These are phyloP conservation scores for Myotis daubentonii DNA, from an alignment of 2,797 vertebrate species.

Conservation along the genomic window DNA sequence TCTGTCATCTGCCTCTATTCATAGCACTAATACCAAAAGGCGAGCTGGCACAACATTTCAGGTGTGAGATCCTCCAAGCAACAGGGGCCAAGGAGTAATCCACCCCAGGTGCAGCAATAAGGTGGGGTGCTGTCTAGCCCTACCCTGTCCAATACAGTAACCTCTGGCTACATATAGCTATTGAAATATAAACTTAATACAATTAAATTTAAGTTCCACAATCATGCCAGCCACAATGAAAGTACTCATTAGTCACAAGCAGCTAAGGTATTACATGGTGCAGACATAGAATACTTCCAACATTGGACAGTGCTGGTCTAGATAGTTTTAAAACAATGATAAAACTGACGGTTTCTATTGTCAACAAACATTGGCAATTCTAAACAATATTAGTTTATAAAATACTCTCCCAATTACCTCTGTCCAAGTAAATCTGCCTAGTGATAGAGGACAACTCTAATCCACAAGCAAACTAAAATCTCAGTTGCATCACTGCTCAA, in stretches of 20 bases:
- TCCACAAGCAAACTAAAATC: neutral
- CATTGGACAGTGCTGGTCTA: neutral
- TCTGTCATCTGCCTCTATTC: neutral
- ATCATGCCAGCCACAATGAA: neutral
- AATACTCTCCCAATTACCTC: neutral
- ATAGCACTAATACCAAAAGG: neutral
- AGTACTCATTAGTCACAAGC: neutral
- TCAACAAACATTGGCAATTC: neutral
- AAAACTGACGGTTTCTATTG: conserved; percentile 22
- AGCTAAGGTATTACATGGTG: neutral
- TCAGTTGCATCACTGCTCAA: neutral
- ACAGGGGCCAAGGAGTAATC: neutral
- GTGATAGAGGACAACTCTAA: neutral
- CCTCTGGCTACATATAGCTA: neutral
- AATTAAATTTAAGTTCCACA: neutral
- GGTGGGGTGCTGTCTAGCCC: neutral
- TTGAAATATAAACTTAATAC: conserved; percentile 30
- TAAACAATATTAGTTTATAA: conserved; percentile 11
- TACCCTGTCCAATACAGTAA: neutral
- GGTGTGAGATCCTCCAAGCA: neutral
- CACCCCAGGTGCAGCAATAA: neutral
- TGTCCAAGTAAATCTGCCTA: conserved; percentile 21
- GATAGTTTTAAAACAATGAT: conserved; percentile 42
- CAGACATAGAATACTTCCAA: neutral
- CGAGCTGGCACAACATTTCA: neutral